A percentile compares a stretch with the other conserved stretches of the same genome.
These are phyloP conservation scores for Styela plicata DNA, from an alignment of 23 tunicate species.

Conservation along the genomic window DNA sequence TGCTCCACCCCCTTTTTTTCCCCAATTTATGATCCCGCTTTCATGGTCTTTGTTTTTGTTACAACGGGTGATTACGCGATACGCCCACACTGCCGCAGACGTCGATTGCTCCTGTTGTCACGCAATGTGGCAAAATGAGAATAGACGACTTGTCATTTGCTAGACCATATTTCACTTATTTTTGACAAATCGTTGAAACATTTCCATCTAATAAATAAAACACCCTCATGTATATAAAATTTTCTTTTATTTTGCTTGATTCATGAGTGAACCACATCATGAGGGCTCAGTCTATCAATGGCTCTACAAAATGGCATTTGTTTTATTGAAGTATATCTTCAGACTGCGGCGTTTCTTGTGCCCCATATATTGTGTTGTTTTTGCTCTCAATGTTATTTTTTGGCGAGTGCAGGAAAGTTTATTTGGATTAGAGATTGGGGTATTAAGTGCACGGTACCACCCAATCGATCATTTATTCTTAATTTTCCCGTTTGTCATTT, in stretches of 20 bases:
- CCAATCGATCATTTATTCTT: neutral
- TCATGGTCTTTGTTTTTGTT: conserved; percentile 2
- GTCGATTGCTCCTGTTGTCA: conserved; percentile 5
- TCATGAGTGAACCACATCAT: too few species aligned
- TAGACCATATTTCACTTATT: neutral
- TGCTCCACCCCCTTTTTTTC: neutral
- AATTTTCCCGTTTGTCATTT: too few species aligned
- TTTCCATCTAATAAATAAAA: too few species aligned
- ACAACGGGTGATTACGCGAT: neutral
- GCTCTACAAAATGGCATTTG: neutral
- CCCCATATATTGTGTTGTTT: neutral
- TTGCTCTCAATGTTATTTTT: neutral
- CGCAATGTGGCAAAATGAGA: conserved; percentile 10
- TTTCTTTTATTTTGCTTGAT: too few species aligned
- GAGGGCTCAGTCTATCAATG: too few species aligned
- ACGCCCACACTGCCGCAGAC: conserved; percentile 8
- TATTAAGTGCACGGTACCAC: neutral
- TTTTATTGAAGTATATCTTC: too few species aligned
- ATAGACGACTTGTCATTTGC: neutral
- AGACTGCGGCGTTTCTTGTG: too few species aligned
- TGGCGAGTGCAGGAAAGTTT: neutral
- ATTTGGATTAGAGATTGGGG: neutral
- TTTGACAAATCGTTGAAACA: neutral
- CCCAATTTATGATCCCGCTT: conserved; percentile 1
- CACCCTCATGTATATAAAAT: too few species aligned